Evolutionary conservation across 2,113 vertebrate genomes (phyloP).

Genomic region (Nesogale talazaci): DNA sequence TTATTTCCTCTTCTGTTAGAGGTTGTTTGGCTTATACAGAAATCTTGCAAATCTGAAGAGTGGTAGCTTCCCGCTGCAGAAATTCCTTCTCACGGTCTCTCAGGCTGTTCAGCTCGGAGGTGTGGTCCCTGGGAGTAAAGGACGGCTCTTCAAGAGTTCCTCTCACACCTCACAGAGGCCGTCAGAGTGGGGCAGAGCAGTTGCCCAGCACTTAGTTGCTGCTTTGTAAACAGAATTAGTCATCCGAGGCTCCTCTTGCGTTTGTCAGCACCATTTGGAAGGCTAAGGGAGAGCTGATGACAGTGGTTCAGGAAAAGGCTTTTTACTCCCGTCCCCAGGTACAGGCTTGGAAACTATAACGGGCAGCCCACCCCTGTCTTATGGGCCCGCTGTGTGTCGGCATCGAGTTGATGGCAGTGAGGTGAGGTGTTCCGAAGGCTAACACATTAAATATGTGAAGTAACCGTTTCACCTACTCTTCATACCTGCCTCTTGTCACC

Average conservation of each 20-base stretch:
- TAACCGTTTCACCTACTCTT: constrained; percentile 27
- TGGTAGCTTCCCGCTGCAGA: not conserved
- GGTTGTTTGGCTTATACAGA: constrained; percentile 20
- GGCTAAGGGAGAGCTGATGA: not conserved
- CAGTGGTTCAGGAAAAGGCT: too few species aligned
- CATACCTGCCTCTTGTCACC: constrained; percentile 9
- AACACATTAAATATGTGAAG: not conserved
- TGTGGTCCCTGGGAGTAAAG: not conserved
- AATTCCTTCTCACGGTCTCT: constrained; percentile 51
- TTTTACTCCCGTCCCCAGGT: too few species aligned
- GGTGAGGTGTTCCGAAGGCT: not conserved
- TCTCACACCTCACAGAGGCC: not conserved
- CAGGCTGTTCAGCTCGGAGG: not conserved
- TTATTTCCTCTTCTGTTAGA: constrained; percentile 67
- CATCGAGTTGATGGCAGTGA: too few species aligned
- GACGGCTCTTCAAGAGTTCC: not conserved
- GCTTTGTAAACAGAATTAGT: constrained; percentile 33
- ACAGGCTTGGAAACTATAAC: too few species aligned
- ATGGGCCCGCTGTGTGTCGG: too few species aligned
- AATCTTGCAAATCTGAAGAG: constrained; percentile 57
- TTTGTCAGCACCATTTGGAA: constrained; percentile 35
- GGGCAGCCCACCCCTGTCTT: too few species aligned
- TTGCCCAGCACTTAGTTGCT: constrained; percentile 35
- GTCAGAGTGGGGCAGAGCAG: not conserved
- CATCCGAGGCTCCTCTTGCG: constrained; percentile 15